Evolutionary conservation across 2,797 vertebrate species (phyloP), one percentile per base, ranked within the genome.

Genomic region (Clangula hyemalis): DNA sequence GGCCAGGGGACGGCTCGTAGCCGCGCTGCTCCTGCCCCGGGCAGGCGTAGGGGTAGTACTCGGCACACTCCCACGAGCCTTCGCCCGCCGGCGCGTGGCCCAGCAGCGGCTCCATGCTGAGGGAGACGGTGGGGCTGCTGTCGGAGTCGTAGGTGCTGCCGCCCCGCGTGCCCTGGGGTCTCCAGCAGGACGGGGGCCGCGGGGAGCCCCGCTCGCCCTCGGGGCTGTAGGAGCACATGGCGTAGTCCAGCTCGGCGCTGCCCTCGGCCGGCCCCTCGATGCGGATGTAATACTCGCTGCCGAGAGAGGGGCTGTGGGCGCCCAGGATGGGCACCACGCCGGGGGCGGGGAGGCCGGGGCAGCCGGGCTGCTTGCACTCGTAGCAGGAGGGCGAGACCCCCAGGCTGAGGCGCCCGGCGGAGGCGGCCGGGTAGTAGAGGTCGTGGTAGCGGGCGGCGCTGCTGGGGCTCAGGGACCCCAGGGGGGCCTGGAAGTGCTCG

Each of bases 221-320:
- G 0, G 98, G 98, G 93, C 98, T 98, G 93, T 98, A 98, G 94
- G 97, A 77, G 72, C 98, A 98, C 98, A 98, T 97, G 36, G 98
- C 97, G 4, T 98, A 99, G 91, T 99, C 99, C 3, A 98, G 97
- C 56, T 99, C 98, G 0, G 98, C 97, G 88, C 97, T 97, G 19
- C 98, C 98, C 43, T 98, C 98, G 9, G 97, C 97, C 1, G 98
- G 98, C 76, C 99, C 99, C 95, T 99, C 99, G 11, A 99, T 99
- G 93, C 99, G 99, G 95, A 99, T 99, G 96, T 99, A 99, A 94
- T 99, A 99, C 93, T 99, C 99, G 2, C 98, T 99, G 95, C 98
- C 97, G 5, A 99, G 96, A 0, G 99, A 99, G 28, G 99, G 99
- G 96, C 99, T 99, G 85, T 98, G 99, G 13, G 98, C 99, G 1